phyloP scores from a whole-genome alignment of 2,113 vertebrate genomes.

The Mus musculus region DNA sequence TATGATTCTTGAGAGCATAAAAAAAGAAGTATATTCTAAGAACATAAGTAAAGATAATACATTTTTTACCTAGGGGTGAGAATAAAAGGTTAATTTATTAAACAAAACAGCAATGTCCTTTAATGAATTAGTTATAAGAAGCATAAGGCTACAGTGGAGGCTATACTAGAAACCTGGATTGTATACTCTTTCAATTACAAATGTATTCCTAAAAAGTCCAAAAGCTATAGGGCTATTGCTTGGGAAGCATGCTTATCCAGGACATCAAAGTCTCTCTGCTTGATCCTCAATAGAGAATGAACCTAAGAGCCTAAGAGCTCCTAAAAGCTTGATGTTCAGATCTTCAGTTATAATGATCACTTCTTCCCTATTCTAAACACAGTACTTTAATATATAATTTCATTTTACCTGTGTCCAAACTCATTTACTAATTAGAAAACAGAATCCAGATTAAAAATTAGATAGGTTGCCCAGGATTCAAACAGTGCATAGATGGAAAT shows the following conservation, averaged over 20 bases:
- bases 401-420: not conserved
- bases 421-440: conserved; percentile 55
- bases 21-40: not conserved
- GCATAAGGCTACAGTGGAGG: not conserved
- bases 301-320: not conserved
- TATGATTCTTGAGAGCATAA: not conserved
- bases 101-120: not conserved
- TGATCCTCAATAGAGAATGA: not conserved
- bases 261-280: not conserved
- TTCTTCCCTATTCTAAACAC: not conserved
- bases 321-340: not conserved
- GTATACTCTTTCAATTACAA: conserved; percentile 1
- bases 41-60: not conserved
- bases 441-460: conserved; percentile 32
- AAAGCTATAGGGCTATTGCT: not conserved
- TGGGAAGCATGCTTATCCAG: not conserved
- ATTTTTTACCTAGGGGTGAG: not conserved
- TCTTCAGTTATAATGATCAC: not conserved
- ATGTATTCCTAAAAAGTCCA: not conserved
- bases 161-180: not conserved
- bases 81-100: not conserved
- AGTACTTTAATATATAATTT: conserved; percentile 9
- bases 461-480: not conserved
- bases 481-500: not conserved
- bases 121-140: not conserved